phyloP scores from a whole-genome alignment of 2,797 vertebrate species.

The Pangasius mekongensis region DNA sequence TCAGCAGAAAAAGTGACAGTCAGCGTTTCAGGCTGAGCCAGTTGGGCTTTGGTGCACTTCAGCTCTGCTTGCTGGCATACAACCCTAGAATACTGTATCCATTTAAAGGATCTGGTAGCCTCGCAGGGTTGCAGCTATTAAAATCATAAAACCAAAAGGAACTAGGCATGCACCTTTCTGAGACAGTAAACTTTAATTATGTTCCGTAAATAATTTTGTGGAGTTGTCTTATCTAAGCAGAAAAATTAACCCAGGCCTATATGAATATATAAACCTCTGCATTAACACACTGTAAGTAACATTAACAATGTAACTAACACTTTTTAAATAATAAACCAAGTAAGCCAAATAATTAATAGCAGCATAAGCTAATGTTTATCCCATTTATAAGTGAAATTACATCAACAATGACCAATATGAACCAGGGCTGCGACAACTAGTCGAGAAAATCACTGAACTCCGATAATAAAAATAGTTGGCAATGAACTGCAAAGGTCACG shows the following conservation, averaged over 20 bases:
- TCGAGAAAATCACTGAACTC: not conserved
- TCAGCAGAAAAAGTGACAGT: slow-evolving; percentile 73
- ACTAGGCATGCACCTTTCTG: not conserved
- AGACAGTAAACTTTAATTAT: not conserved
- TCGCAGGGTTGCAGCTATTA: not conserved
- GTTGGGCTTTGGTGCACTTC: slow-evolving; percentile 47
- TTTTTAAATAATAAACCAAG: not conserved
- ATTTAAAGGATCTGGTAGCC: not conserved
- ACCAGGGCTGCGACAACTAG: not conserved
- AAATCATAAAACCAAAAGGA: not conserved
- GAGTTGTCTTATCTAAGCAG: too few relatives aligned
- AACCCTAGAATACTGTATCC: not conserved
- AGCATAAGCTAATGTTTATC: not conserved
- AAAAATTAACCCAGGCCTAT: not conserved
- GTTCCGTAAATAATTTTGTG: not conserved
- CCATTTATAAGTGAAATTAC: not conserved
- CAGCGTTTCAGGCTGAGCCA: slow-evolving; percentile 64
- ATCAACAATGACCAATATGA: not conserved
- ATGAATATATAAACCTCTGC: not conserved
- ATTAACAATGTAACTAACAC: not conserved
- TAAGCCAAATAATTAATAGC: not conserved
- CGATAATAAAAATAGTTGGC: not conserved
- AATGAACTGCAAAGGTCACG: not conserved
- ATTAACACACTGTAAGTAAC: not conserved
- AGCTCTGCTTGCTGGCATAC: slow-evolving; percentile 50